Base-by-base conservation (phyloP, 2,888 invertebrate species). In the Diaprepes abbreviatus region DNA sequence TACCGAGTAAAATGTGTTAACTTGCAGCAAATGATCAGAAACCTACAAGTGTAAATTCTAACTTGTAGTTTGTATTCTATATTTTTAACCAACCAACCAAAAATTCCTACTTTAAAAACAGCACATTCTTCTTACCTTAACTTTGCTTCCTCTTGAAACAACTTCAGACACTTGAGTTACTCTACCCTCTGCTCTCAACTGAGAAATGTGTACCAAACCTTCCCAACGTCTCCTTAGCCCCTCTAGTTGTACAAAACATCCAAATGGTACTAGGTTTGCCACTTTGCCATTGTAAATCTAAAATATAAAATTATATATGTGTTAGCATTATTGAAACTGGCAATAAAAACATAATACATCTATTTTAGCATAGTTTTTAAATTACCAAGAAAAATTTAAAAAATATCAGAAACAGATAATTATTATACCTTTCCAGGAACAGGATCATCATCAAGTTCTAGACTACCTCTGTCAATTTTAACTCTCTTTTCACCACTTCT, bases 131-230 rank as follows among this genome's bases (percentile, higher is more conserved):
- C 14, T 48, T 80, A 95, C 93, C 85, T 93, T 93, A 0, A 97
- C 96, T 85, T 90, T 93, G 76, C 95, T 93, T 0, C 96, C 97
- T 74, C 95, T 88, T 16, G 89, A 89, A 57, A 69, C 69, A 3
- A 98, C 97, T 84, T 99, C 98, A 0, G 93, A 91, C 0, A 98
- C 98, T 84, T 94, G 93, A 0, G 94, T 94, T 7, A 99, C 98
- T 70, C 98, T 88, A 0, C 97, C 97, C 84, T 97, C 97, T 0
- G 95, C 89, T 45, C 97, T 86, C 35, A 98, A 85, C 83, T 97
- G 94, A 0, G 98, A 98, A 78, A 99, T 98, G 81, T 99, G 99
- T 1, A 98, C 97, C 0, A 99, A 86, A 0, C 99, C 99, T 83
- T 99, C 99, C 91, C 95, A 95, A 43, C 93, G 89, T 75, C 93